These are phyloP conservation scores for Coleophora deauratella DNA, from an alignment of 2,888 invertebrate genomes.

Conservation along the genomic window DNA sequence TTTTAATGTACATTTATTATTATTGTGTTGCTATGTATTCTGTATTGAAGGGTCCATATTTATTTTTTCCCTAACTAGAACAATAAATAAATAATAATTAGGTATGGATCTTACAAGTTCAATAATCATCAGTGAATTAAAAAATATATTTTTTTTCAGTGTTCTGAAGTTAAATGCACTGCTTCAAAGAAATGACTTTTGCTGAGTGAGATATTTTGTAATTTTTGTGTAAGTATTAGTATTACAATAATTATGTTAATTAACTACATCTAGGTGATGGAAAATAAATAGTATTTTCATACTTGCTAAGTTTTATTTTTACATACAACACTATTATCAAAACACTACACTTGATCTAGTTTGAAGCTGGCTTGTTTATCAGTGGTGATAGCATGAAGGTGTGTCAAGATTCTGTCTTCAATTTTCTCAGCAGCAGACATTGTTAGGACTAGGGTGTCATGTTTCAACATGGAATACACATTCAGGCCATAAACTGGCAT, in stretches of 20 bases:
- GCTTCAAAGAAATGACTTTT: neutral
- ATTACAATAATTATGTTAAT: neutral
- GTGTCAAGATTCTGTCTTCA: conserved; percentile 83
- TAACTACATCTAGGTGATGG: neutral
- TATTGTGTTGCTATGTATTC: too few relatives aligned
- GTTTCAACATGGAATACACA: conserved; percentile 97
- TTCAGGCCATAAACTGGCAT: conserved; percentile 98
- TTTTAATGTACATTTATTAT: too few relatives aligned
- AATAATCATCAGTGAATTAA: too few relatives aligned
- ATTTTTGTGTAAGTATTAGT: neutral
- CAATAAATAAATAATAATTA: too few relatives aligned
- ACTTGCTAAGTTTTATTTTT: neutral
- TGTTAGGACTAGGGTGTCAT: conserved; percentile 93
- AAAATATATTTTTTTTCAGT: too few relatives aligned
- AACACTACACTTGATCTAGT: conserved; percentile 72
- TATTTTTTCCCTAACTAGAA: too few relatives aligned
- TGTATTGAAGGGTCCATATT: too few relatives aligned
- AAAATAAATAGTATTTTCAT: too few relatives aligned
- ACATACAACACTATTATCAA: conserved; percentile 6
- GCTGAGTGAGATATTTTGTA: conserved; percentile 10
- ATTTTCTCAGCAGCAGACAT: conserved; percentile 87
- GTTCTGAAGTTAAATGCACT: too few relatives aligned
- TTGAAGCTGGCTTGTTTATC: conserved; percentile 67
- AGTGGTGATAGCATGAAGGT: conserved; percentile 77
- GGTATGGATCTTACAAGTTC: too few relatives aligned